Evolutionary conservation across 2,888 invertebrate genomes (phyloP), one percentile per base, ranked within the genome.

Genomic region (Xanthorhoe spadicearia): DNA sequence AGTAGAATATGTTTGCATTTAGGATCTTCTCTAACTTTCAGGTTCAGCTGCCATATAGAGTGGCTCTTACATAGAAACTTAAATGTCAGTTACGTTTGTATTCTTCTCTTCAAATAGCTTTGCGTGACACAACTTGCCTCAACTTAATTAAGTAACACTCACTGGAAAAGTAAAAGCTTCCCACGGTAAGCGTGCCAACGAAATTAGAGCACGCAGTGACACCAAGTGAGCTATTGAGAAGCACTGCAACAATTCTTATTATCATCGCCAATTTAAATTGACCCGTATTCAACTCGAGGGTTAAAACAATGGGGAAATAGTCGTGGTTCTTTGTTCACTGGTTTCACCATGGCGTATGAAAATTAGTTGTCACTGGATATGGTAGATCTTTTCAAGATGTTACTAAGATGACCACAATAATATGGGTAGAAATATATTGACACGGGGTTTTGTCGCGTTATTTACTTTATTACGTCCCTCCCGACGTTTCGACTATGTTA

Each of bases 191-290:
- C 76, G 80, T 82, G 83, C 81, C 78, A 77, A 82, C 83, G 77
- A 84, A 89, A 87, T 84, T 89, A 75, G 89, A 89, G 85, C 89
- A 78, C 75, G 77, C 77, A 79, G 85, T 88, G 87, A 88, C 89
- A 89, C 87, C 87, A 82, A 83, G 81, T 85, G 77, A 77, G 79
- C 81, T 82, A 81, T 83, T 74, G 74, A 78, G 72, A 78, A 82
- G 78, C 77, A 77, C 77, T 73, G 74, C 84, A 87, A 86, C 84
- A 85, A 85, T 84, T 85, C 72, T 68, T 64, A 59, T 59, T 48
- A 72, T 70, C 73, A 65, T 57, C 69, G 72, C 85, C 81, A 83
- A 73, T 74, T 61, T 82, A 79, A 69, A 62, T 67, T 74, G 85
- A 82, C 76, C 86, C 74, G 74, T 72, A 74, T 70, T 68, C 70